These are phyloP conservation scores for Trimorus sp. DNA, from an alignment of 2,888 invertebrate species.

Conservation along the genomic window DNA sequence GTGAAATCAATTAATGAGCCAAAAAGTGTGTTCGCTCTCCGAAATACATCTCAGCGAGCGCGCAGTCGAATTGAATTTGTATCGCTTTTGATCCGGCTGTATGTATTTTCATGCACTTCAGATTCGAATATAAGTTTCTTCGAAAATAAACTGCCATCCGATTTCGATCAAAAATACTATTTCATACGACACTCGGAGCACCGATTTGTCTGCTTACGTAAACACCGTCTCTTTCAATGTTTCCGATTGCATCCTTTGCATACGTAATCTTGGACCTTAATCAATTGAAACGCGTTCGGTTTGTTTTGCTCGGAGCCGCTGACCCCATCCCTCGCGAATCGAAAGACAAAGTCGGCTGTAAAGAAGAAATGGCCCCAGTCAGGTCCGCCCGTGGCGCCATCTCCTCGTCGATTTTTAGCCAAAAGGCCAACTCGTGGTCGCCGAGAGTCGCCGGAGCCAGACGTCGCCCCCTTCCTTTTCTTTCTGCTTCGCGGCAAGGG, in stretches of 20 bases:
- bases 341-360: slow-evolving; percentile 13
- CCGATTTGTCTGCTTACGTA: slow-evolving; percentile 42
- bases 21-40: not conserved
- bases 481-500: slow-evolving; percentile 42
- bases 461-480: slow-evolving; percentile 39
- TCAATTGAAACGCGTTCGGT: slow-evolving; percentile 38
- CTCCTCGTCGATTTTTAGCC: slow-evolving; percentile 35
- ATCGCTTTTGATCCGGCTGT: not conserved
- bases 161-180: slow-evolving; percentile 24
- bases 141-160: not conserved
- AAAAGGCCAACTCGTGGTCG: slow-evolving; percentile 25
- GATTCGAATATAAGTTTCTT: too few relatives aligned
- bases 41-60: not conserved
- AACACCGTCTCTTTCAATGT: slow-evolving; percentile 31
- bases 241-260: slow-evolving; percentile 18
- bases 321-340: slow-evolving; percentile 13
- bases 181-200: slow-evolving; percentile 19
- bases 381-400: slow-evolving; percentile 48
- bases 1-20: too few relatives aligned
- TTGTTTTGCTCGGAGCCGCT: slow-evolving; percentile 28
- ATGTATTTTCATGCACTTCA: too few relatives aligned
- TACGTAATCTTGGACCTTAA: slow-evolving; percentile 48
- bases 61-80: not conserved
- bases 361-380: slow-evolving; percentile 35
- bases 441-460: slow-evolving; percentile 42